Base-by-base conservation (phyloP, 2,113 vertebrate species). In the Zosterops lateralis region DNA sequence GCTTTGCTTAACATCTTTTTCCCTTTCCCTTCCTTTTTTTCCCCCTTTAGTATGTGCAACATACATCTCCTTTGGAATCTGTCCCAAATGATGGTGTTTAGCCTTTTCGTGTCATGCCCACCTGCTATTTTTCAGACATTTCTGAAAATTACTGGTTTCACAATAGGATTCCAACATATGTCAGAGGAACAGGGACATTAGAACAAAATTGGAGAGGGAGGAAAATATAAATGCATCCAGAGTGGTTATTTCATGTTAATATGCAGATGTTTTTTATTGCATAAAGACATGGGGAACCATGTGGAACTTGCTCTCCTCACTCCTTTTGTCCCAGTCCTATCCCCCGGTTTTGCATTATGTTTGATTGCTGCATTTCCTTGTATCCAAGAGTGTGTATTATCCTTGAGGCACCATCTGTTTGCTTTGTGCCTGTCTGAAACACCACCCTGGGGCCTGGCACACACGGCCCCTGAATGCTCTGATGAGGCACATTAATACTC, bases 211-310 rank as follows among this genome's bases (percentile, higher is more conserved):
- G 67, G 58, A 89, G 67, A 36, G 72, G 53, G 64, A 87, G 40
- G 28, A 92, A 77, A 88, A n/a, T 10, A 67, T 22, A 53, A 94
- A 80, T 44, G 65, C 50, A 47, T 71, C 71, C 74, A 93, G 78
- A 93, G 67, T 84, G 92, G 78, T 95, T 92, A 95, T 92, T 96
- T 95, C 91, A 91, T 95, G 82, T 70, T 87, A 95, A 95, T 95
- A 92, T 81, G 87, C 90, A 88, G 87, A 70, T 90, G 60, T 2
- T 67, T 94, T 93, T 93, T 74, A 67, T 90, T 84, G 54, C 48
- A 78, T 82, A 74, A 87, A 62, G 68, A 77, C 40, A 15, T 16
- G 64, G 38, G 12, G 40, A 90, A 26, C 57, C 31, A 28, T 40
- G 54, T 13, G 48, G 73, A 74, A 64, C 61, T 94, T 86, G 53